Evolutionary conservation across 1,140 invertebrate species (phyloP), one percentile per base, ranked within the genome.

Genomic region (Ganaspis sp.): DNA sequence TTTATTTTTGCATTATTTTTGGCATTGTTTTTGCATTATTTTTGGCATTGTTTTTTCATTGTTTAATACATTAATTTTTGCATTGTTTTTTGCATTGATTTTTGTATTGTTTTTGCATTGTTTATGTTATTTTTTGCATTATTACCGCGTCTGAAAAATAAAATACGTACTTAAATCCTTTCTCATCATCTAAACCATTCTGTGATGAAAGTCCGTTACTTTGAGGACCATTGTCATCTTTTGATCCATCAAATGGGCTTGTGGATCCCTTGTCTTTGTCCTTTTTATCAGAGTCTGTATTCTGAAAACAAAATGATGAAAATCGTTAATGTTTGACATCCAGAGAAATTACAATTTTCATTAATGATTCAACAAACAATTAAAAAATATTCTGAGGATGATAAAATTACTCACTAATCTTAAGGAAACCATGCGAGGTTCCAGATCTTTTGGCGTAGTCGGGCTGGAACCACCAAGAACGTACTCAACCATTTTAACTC

Each of bases 401-500:
- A 29, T 64, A 11, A 26, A 64, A 29, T 64, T 21, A 86, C 89
- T 89, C 84, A 94, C 94, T 88, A 96, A 92, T 91, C 94, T 94
- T 71, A 96, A 89, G 42, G 92, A 93, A 81, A 94, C 92, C 93
- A 97, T 94, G 76, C 95, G 92, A 26, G 94, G 93, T 85, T 97
- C 96, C 77, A 95, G 84, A 78, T 93, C 92, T 77, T 91, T 91
- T n/a, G 93, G 92, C 74, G 93, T 94, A 45, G 96, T 98, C 9
- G 98, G 97, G 69, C 97, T 98, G 73, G 96, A 96, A 73, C 96
- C 95, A 29, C 58, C 83, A 77, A 99, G 93, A 54, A 99, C 97
- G 88, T 99, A 99, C 91, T 99, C 98, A n/a, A 98, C 98, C 97
- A 99, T 99, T 92, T 99, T 99, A 72, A 98, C 96, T 73, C 97